Base-by-base conservation (phyloP, 2,113 vertebrate genomes). In the Paramormyrops kingsleyae region DNA sequence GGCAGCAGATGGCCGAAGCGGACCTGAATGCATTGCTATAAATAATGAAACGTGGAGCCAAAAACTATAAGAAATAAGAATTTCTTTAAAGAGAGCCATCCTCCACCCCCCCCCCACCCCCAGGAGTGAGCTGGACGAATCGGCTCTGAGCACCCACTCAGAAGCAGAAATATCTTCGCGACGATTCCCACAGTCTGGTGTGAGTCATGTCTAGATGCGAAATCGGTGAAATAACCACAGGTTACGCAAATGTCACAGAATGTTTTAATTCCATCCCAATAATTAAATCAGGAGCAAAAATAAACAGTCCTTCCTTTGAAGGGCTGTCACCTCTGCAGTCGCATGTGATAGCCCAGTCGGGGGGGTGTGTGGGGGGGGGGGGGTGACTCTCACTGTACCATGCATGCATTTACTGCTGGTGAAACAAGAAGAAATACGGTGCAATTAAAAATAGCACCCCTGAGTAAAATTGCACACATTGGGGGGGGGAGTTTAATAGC, bases 161-260 rank as follows among this genome's bases (percentile, higher is more conserved):
- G 85, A 8, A 15, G 17, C 85, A 87, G 27, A 85, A 85, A 52
- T 52, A 52, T 27, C 49, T 50, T 27, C 31, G 84, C 27, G 24
- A 52, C 24, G 13, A 15, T 50, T 87, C 85, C 49, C 49, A 31
- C 85, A 15, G 46, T 86, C 84, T 86, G 24, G 3, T 47, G 47
- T 87, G 84, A 87, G 10, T 87, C 85, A 87, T 24, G 13, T 56
- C 85, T 52, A 17, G n/a, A 52, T 39, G 85, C 1, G 13, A 52
- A 31, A 87, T 87, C 5, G n/a, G 85, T 52, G 47, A 31, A 17
- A 19, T 27, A 87, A 35, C 85, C 27, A 52, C 49, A 27, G 85
- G 47, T 87, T 87, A 87, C 49, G n/a, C 85, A 53, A 87, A 87
- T 87, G 85, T 87, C 85, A 52, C 80, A 44, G 53, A 87, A 87